Evolutionary conservation across 2,888 invertebrate species (phyloP).

Genomic region (Xylota segnis): DNA sequence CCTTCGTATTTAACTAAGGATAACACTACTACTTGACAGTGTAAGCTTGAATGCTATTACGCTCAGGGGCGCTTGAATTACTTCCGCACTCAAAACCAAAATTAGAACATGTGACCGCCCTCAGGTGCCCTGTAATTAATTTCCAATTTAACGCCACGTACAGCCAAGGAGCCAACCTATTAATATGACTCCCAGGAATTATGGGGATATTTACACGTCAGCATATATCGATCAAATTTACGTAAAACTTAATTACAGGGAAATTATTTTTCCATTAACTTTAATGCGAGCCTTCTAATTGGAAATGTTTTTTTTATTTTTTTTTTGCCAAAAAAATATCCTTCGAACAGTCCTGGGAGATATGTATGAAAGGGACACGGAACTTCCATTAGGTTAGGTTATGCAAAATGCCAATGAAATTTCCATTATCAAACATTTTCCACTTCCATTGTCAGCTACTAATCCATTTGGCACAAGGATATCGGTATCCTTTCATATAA

Average conservation of each 20-base stretch:
- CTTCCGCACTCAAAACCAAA: background rate
- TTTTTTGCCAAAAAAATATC: background rate
- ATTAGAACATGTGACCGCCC: slow-evolving; percentile 6
- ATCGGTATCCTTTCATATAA: slow-evolving; percentile 16
- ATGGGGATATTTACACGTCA: slow-evolving; percentile 43
- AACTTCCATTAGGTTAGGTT: background rate
- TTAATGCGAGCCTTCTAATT: slow-evolving; percentile 7
- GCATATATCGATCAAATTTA: slow-evolving; percentile 41
- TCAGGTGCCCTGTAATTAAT: slow-evolving; percentile 30
- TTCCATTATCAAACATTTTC: slow-evolving; percentile 1
- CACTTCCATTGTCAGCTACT: slow-evolving; percentile 16
- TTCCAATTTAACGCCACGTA: slow-evolving; percentile 13
- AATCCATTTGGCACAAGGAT: slow-evolving; percentile 14
- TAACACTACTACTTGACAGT: background rate
- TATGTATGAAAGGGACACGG: background rate
- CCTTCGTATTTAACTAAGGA: no score
- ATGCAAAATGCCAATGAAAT: background rate
- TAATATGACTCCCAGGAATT: slow-evolving; percentile 16
- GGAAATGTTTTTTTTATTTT: no score
- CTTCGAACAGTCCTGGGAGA: background rate
- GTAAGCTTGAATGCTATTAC: background rate
- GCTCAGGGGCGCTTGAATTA: background rate
- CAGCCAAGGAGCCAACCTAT: background rate
- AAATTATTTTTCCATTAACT: slow-evolving; percentile 58
- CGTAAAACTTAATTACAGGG: slow-evolving; percentile 27